Percentiles rank a stretch among this genome's conserved stretches.
These are phyloP conservation scores for Caenorhabditis wallacei DNA, from an alignment of 2,888 invertebrate species.

Conservation along the genomic window DNA sequence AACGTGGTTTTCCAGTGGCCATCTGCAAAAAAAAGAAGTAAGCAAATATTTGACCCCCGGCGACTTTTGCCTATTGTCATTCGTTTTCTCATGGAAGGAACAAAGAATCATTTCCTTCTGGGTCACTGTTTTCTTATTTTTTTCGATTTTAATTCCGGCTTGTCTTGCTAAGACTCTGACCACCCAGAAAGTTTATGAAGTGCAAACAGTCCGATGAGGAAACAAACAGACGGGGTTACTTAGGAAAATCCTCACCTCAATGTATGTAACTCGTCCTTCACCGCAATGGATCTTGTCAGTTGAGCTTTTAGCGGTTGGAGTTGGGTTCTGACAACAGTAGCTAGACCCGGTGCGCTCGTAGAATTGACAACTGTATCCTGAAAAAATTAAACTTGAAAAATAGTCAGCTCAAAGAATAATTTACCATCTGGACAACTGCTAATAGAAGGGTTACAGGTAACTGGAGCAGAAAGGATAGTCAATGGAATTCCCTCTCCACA, in stretches of 20 bases:
- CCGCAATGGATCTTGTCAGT: conserved; percentile 73
- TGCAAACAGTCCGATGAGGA: conserved; percentile 38
- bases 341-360: conserved; percentile 82
- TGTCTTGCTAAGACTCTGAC: conserved; percentile 19
- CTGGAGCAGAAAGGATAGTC: conserved; percentile 81
- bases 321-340: conserved; percentile 80
- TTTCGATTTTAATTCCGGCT: conserved; percentile 47
- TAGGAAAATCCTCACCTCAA: conserved; percentile 69
- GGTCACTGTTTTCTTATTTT: conserved; percentile 22
- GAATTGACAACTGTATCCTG: conserved; percentile 81
- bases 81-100: conserved; percentile 38
- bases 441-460: conserved; percentile 81
- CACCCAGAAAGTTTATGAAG: conserved; percentile 63
- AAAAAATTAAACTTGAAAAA: neutral
- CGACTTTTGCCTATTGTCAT: neutral
- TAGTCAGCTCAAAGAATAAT: neutral
- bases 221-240: conserved; percentile 21
- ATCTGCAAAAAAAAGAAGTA: conserved; percentile 69
- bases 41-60: conserved; percentile 42
- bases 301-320: conserved; percentile 62
- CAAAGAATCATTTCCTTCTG: conserved; percentile 53
- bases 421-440: conserved; percentile 82
- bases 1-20: conserved; percentile 77
- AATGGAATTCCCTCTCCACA: conserved; percentile 81
- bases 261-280: conserved; percentile 80